These are phyloP conservation scores for Bos taurus DNA, from an alignment of 2,113 vertebrate genomes.

Conservation along the genomic window ARS-UCD2.0 NC_037329.1:96553501-96554000, in stretches of 20 bases:
- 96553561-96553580: conserved; percentile 7
- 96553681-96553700: not conserved
- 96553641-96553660: not conserved
- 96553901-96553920: too few relatives aligned
- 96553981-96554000: too few relatives aligned
- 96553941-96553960: too few relatives aligned
- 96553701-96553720: not conserved
- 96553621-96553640: not conserved
- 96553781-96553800: not conserved
- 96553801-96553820: not conserved
- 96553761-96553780: not conserved
- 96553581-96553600: conserved; percentile 4
- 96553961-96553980: too few relatives aligned
- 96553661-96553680: not conserved
- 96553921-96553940: too few relatives aligned
- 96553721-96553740: not conserved
- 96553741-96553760: not conserved
- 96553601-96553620: not conserved
- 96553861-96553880: not conserved
- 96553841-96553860: conserved; percentile 14
- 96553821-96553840: not conserved
- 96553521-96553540: not conserved
- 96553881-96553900: not conserved
- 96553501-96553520: not conserved
- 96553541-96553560: not conserved